Evolutionary conservation across 2,113 vertebrate genomes (phyloP).

Genomic region (Uria aalge): DNA sequence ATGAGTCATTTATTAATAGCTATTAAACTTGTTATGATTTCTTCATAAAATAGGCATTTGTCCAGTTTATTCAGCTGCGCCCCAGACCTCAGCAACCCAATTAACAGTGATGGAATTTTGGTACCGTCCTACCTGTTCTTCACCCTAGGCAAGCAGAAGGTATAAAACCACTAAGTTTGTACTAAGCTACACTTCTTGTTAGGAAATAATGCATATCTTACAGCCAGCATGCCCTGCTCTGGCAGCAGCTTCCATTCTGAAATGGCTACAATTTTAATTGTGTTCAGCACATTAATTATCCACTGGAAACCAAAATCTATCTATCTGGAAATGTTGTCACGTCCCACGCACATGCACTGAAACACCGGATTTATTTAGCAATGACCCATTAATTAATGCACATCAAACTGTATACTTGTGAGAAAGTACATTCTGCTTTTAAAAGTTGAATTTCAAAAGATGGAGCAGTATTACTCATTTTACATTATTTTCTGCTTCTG

Average conservation of each 20-base stretch:
- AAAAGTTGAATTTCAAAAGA: neutral
- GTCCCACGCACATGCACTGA: neutral
- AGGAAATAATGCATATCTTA: fast-evolving
- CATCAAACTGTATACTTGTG: neutral
- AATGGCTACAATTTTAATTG: neutral
- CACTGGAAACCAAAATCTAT: neutral
- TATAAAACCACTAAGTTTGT: neutral
- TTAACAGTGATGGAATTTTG: neutral
- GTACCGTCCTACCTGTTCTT: neutral
- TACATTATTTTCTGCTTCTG: neutral
- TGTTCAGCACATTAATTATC: neutral
- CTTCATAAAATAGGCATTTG: neutral
- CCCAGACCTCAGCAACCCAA: neutral
- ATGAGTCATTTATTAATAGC: neutral
- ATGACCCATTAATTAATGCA: neutral
- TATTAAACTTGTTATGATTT: neutral
- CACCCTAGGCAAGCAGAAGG: neutral
- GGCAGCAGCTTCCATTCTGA: neutral
- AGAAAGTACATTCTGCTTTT: neutral
- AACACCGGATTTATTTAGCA: neutral
- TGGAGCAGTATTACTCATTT: neutral
- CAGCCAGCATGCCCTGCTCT: neutral
- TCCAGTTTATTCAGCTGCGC: neutral
- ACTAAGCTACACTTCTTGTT: neutral
- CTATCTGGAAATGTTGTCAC: neutral